A percentile compares a stretch with the other conserved stretches of the same genome.
Conservation (phyloP, 2,888 invertebrate genomes). For the Baccha elongata region DNA sequence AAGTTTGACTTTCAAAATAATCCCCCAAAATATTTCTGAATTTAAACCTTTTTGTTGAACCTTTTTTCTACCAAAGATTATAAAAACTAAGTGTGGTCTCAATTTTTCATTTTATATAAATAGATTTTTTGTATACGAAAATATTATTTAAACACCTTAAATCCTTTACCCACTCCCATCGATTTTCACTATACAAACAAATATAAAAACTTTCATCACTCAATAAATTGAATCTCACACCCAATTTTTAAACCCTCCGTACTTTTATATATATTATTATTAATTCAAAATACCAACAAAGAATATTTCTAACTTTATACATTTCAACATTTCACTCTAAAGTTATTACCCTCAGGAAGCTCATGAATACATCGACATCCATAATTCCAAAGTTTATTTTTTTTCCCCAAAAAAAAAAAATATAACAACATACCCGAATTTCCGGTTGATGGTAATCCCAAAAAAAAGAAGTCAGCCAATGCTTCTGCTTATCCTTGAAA, state of each 20-base stretch:
- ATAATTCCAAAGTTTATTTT: neutral
- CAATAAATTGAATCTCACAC: neutral
- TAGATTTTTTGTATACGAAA: neutral
- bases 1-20: neutral
- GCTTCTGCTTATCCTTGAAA: conserved; percentile 56
- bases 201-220: conserved; percentile 3
- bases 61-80: neutral
- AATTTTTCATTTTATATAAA: neutral
- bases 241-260: neutral
- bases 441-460: conserved; percentile 66
- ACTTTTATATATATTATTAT: neutral
- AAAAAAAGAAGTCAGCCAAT: conserved; percentile 44
- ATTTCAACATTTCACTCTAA: neutral
- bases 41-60: neutral
- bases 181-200: neutral
- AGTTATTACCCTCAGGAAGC: conserved; percentile 34
- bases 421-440: conserved; percentile 39
- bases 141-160: neutral
- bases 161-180: no score
- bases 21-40: neutral
- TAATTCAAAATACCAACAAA: conserved; percentile 22
- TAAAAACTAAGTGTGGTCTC: conserved; percentile 8
- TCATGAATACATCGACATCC: conserved; percentile 4
- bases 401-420: neutral
- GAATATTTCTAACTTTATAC: neutral